Evolutionary conservation across 2,797 vertebrate species (phyloP).

Genomic region (Aldrovandia affinis): DNA sequence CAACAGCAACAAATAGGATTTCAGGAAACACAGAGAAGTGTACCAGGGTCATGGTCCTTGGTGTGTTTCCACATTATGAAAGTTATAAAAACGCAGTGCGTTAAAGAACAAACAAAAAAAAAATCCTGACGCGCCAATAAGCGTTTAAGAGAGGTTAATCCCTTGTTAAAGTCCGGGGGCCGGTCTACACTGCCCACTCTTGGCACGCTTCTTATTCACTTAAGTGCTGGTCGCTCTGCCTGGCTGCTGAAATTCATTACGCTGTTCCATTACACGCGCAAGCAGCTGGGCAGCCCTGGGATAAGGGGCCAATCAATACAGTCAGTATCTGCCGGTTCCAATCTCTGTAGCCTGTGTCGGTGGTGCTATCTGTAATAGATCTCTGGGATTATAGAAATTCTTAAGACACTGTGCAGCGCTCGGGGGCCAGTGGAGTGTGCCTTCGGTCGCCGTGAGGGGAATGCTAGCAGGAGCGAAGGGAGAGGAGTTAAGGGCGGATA

Average conservation of each 20-base stretch:
- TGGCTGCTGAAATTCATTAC: constrained; percentile 75
- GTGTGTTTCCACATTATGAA: constrained; percentile 41
- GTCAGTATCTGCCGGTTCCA: constrained; percentile 76
- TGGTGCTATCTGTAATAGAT: constrained; percentile 80
- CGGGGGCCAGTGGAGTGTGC: constrained; percentile 51
- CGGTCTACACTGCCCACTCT: constrained; percentile 32
- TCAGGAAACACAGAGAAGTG: neutral
- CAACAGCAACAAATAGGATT: neutral
- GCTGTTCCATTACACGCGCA: constrained; percentile 67
- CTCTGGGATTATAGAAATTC: constrained; percentile 75
- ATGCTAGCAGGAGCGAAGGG: constrained; percentile 44
- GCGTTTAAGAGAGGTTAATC: constrained; percentile 54
- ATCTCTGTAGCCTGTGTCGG: constrained; percentile 77
- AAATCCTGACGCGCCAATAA: constrained; percentile 33
- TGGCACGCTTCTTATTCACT: constrained; percentile 53
- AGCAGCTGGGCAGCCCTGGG: constrained; percentile 64
- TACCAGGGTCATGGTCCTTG: constrained; percentile 40
- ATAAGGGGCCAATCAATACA: constrained; percentile 77
- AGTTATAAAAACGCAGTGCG: constrained; percentile 51
- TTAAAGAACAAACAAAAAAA: constrained; percentile 40
- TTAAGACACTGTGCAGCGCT: constrained; percentile 70
- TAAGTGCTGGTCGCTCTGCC: constrained; percentile 60
- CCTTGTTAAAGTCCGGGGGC: constrained; percentile 50
- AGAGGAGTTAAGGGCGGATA: constrained; percentile 61
- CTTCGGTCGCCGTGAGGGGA: constrained; percentile 53